phyloP scores from a whole-genome alignment of 2,888 invertebrate species.

The Amphipoea oculea region DNA sequence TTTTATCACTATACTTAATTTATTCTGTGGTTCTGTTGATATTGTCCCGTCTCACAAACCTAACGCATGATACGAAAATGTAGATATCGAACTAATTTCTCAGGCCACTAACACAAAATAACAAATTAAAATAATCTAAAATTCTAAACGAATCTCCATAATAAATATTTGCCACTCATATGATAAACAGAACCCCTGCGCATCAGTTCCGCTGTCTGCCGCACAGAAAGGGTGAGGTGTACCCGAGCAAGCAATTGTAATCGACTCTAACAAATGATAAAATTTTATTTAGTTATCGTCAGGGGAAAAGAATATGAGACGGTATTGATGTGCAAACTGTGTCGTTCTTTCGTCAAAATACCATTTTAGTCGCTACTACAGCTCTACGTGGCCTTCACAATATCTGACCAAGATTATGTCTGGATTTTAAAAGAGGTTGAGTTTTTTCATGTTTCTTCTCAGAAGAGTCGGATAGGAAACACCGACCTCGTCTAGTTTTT shows the following conservation, averaged over 20 bases:
- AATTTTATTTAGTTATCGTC: slow-evolving; percentile 15
- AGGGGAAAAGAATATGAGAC: background rate
- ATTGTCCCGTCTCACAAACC: background rate
- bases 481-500: background rate
- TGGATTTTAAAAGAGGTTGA: background rate
- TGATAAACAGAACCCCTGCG: slow-evolving; percentile 50
- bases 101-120: background rate
- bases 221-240: slow-evolving; percentile 61
- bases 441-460: background rate
- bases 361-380: background rate
- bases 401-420: background rate
- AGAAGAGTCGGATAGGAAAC: background rate
- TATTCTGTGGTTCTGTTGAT: background rate
- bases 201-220: slow-evolving; percentile 49
- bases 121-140: background rate
- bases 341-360: background rate
- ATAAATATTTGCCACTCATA: slow-evolving; percentile 22
- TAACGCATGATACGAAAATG: background rate
- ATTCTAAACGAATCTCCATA: slow-evolving; percentile 8
- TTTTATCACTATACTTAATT: background rate
- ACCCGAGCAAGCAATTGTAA: slow-evolving; percentile 58
- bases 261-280: slow-evolving; percentile 38
- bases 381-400: background rate
- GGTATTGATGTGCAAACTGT: background rate
- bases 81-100: background rate